Evolutionary conservation across 2,888 invertebrate species (phyloP), one percentile per base, ranked within the genome.

Genomic region (Machimus atricapillus): DNA sequence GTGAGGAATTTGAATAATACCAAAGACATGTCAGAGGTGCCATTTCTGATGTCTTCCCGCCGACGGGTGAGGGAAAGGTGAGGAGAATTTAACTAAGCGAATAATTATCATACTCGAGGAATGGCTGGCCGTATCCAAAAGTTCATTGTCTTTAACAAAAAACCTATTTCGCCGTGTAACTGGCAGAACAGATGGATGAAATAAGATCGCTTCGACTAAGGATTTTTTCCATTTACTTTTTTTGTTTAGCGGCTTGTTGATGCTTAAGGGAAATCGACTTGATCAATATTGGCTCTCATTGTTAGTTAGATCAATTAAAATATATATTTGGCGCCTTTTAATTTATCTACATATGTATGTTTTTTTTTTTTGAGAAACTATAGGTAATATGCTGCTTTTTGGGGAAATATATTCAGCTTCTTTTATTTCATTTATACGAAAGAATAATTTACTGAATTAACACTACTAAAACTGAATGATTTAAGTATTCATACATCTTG

Each of bases 1-100:
- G 78, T 40, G 78, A 78, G 78, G 78, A 78, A 78, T 78, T 78
- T 78, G 66, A 66, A 66, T 66, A 66, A 66, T 66, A 66, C 66
- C 66, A 66, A 27, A 66, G 66, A 66, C 66, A 66, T 66, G 66
- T 66, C 66, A 66, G 66, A 66, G 66, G 66, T 66, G 66, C 66
- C 66, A 66, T 66, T 66, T 66, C 66, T 66, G 66, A 23, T 66
- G 66, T 66, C 66, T 66, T 66, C 23, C 23, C 66, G 66, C 14
- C 66, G 66, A 66, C 66, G 66, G 66, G 9, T 27, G 66, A 27
- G 23, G 66, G 66, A 66, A 66, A 66, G 66, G 66, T 66, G 66
- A 66, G 3, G 66, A 66, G 66, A 66, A 66, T 66, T 27, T 66
- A 66, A 66, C 66, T 66, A 66, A 66, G 66, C 66, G 66, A 66